Conservation (phyloP, 2,888 invertebrate genomes). For the Nebria salina region DNA sequence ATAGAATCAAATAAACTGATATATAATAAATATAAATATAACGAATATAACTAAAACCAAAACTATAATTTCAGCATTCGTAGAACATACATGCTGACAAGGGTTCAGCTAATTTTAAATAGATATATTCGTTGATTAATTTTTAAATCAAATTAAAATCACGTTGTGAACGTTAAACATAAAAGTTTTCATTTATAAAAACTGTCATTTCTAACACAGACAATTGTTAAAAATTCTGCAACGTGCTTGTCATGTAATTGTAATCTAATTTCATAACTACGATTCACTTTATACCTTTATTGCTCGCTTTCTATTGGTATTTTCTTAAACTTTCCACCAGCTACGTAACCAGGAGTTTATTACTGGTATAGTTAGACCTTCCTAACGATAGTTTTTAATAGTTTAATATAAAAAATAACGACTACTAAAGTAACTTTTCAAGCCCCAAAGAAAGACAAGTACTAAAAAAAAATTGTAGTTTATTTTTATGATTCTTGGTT, state of each 20-base stretch:
- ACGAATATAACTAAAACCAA: too few relatives aligned
- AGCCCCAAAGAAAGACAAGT: background rate
- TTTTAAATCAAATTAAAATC: background rate
- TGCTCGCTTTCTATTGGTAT: background rate
- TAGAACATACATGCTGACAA: too few relatives aligned
- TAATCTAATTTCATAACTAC: conserved; percentile 16
- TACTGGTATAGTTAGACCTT: background rate
- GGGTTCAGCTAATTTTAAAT: too few relatives aligned
- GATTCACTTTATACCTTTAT: background rate
- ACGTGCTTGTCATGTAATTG: conserved; percentile 2
- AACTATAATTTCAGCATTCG: too few relatives aligned
- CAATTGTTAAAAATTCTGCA: background rate
- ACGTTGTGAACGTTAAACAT: background rate
- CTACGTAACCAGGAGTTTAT: background rate
- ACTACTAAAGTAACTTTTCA: background rate
- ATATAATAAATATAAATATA: too few relatives aligned
- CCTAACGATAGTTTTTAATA: background rate
- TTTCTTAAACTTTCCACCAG: background rate
- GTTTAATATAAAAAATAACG: conserved; percentile 1
- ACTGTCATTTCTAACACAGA: background rate
- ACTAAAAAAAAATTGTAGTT: background rate
- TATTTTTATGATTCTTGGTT: background rate
- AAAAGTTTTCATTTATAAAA: background rate
- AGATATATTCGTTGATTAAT: background rate
- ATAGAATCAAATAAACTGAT: too few relatives aligned